These are phyloP conservation scores for Labeo calbasu DNA, from an alignment of 2,797 vertebrate genomes.

Conservation along the genomic window DNA sequence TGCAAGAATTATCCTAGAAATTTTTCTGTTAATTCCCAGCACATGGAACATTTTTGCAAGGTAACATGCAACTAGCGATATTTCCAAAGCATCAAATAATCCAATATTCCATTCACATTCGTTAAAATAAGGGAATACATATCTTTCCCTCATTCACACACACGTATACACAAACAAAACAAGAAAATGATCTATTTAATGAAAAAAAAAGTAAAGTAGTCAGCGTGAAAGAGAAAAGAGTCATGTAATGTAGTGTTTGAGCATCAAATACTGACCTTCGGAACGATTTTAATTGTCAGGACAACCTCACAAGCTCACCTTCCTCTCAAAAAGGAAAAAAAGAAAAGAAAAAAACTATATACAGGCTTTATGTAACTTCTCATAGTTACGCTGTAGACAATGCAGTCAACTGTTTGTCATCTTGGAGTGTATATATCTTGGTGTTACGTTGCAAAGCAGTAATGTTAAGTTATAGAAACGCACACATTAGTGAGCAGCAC, in stretches of 20 bases:
- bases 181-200: conserved; percentile 58
- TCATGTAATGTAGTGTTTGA: conserved; percentile 40
- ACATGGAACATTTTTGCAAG: conserved; percentile 11
- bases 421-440: conserved; percentile 56
- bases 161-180: conserved; percentile 53
- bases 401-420: conserved; percentile 52
- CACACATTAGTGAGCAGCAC: conserved; percentile 59
- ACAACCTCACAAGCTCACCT: conserved; percentile 47
- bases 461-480: conserved; percentile 42
- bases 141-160: background rate
- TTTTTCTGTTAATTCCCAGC: conserved; percentile 13
- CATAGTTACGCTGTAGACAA: conserved; percentile 45
- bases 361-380: conserved; percentile 47
- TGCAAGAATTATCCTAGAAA: conserved; percentile 37
- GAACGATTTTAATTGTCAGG: conserved; percentile 50
- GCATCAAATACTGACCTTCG: conserved; percentile 43
- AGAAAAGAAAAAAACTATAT: conserved; percentile 51
- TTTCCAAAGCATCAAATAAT: conserved; percentile 49
- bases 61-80: conserved; percentile 47
- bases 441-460: conserved; percentile 52
- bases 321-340: conserved; percentile 37
- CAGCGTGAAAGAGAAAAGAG: conserved; percentile 34
- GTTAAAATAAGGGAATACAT: conserved; percentile 47
- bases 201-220: conserved; percentile 40
- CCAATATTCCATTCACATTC: conserved; percentile 63